Percentiles rank a stretch among this genome's conserved stretches.
phyloP scores from a whole-genome alignment of 2,888 invertebrate genomes.

The Cephus spinipes region DNA sequence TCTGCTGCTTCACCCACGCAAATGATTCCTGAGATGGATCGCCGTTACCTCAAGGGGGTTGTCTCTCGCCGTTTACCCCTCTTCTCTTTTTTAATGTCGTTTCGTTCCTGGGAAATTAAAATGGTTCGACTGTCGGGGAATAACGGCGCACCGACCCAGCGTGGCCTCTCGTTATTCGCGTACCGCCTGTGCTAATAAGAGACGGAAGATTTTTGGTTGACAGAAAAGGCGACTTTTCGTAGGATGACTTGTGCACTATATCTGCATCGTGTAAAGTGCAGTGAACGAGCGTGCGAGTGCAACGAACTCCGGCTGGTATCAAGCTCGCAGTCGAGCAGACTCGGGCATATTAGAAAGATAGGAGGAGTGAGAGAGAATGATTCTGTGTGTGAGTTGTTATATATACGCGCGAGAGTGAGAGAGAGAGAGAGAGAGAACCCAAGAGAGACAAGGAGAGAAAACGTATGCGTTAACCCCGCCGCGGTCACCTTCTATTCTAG shows the following conservation, averaged over 20 bases:
- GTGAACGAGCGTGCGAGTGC: constrained; percentile 55
- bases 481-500: constrained; percentile 54
- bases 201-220: background rate
- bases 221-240: background rate
- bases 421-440: no score
- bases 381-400: background rate
- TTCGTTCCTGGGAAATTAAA: background rate
- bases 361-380: background rate
- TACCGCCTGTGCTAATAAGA: background rate
- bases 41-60: background rate
- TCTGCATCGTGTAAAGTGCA: constrained; percentile 51
- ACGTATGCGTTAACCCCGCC: constrained; percentile 41
- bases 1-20: background rate
- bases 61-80: background rate
- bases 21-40: background rate
- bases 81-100: background rate
- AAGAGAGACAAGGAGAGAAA: constrained; percentile 8
- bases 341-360: background rate
- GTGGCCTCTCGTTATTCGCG: background rate
- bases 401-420: background rate
- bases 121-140: background rate
- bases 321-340: constrained; percentile 26
- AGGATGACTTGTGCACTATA: constrained; percentile 38
- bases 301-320: constrained; percentile 52
- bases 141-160: constrained; percentile 20